Evolutionary conservation across 2,797 vertebrate species (phyloP).

Genomic region (Rhinophrynus dorsalis): DNA sequence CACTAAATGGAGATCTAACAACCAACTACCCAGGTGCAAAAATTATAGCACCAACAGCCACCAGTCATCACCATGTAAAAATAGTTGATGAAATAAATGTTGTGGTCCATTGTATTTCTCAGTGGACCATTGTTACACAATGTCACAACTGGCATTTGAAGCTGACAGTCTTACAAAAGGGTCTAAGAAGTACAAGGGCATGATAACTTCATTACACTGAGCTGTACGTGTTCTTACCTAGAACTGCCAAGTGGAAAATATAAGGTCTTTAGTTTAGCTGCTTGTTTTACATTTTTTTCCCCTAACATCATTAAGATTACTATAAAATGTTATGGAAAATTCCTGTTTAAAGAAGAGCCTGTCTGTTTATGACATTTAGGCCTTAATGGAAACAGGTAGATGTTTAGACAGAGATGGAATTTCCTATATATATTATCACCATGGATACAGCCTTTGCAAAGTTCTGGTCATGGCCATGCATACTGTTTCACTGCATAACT

Average conservation of each 20-base stretch:
- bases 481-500: constrained; percentile 4
- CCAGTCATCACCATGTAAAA: constrained; percentile 9
- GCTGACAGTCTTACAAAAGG: constrained; percentile 29
- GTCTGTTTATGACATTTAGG: constrained; percentile 21
- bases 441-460: constrained; percentile 27
- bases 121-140: constrained; percentile 22
- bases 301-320: constrained; percentile 9
- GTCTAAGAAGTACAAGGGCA: constrained; percentile 26
- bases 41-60: constrained; percentile 20
- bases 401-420: constrained; percentile 1
- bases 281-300: constrained; percentile 11
- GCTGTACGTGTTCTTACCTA: constrained; percentile 28
- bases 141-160: constrained; percentile 38
- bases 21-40: no score
- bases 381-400: constrained; percentile 2
- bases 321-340: constrained; percentile 25
- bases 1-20: no score
- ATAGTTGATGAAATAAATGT: constrained; percentile 21
- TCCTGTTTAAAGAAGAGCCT: background rate
- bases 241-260: constrained; percentile 35
- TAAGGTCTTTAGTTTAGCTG: constrained; percentile 9
- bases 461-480: constrained; percentile 5
- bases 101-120: constrained; percentile 11
- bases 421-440: constrained; percentile 34
- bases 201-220: constrained; percentile 36